These are phyloP conservation scores for Edolisoma coerulescens DNA, from an alignment of 2,113 vertebrate species.

Conservation along the genomic window DNA sequence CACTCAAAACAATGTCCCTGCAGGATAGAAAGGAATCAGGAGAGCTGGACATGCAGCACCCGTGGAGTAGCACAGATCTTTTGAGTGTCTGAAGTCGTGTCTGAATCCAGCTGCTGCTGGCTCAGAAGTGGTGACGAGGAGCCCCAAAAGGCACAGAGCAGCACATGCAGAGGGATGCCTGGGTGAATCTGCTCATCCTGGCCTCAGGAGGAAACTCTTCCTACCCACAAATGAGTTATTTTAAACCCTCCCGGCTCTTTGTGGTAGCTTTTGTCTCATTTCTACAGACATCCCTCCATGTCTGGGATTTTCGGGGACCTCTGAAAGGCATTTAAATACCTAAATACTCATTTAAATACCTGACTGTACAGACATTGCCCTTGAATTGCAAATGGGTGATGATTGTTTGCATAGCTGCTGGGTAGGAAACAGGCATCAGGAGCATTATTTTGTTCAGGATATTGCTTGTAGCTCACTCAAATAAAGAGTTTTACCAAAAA, in stretches of 20 bases:
- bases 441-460: background rate
- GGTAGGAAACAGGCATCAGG: background rate
- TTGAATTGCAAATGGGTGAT: background rate
- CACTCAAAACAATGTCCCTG: background rate
- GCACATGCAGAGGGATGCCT: background rate
- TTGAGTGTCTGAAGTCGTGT: background rate
- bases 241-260: background rate
- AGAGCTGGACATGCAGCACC: background rate
- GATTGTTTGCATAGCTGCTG: slow-evolving; percentile 8
- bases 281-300: background rate
- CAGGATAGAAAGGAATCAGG: background rate
- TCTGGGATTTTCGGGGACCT: background rate
- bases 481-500: background rate
- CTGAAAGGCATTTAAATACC: background rate
- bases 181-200: background rate
- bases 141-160: background rate
- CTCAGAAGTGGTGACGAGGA: background rate
- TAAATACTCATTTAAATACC: background rate
- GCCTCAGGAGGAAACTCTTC: background rate
- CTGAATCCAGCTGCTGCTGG: background rate
- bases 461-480: background rate
- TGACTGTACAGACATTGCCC: background rate
- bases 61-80: background rate
- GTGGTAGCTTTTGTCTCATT: background rate
- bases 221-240: background rate